Percentiles rank a stretch among this genome's conserved stretches.
phyloP scores from a whole-genome alignment of 2,113 vertebrate genomes.

The Muscicapa adusta region DNA sequence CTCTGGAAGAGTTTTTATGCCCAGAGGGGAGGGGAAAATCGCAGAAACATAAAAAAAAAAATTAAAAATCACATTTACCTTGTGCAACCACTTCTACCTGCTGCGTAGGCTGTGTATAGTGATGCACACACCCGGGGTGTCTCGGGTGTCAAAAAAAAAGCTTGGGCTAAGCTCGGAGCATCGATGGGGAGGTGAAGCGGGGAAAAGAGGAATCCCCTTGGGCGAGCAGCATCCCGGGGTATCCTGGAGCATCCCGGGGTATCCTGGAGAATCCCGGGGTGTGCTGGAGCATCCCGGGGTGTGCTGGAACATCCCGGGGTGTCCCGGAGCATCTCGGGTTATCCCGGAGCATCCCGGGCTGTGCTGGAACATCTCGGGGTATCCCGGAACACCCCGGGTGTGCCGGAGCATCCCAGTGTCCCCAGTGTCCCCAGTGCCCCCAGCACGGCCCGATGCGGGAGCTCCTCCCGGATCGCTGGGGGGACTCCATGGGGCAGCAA shows the following conservation, averaged over 20 bases:
- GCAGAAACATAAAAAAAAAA: not conserved
- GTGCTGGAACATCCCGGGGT: not conserved
- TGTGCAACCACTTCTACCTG: not conserved
- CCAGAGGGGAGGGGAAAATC: not conserved
- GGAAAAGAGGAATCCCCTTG: not conserved
- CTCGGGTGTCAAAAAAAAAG: too few relatives aligned
- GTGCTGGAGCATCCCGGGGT: not conserved
- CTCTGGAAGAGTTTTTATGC: not conserved
- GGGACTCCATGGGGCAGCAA: rapidly evolving
- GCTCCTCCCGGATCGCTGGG: rapidly evolving
- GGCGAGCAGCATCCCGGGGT: not conserved
- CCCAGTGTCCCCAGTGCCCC: not conserved
- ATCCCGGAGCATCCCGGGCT: too few relatives aligned
- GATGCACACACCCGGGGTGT: not conserved
- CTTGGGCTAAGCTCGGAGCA: not conserved
- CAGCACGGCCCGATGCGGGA: not conserved
- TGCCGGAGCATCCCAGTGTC: not conserved
- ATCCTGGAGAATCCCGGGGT: not conserved
- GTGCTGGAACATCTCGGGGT: not conserved
- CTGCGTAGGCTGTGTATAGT: rapidly evolving
- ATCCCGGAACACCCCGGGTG: not conserved
- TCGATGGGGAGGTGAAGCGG: not conserved
- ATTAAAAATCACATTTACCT: not conserved
- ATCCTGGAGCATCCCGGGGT: not conserved
- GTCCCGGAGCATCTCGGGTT: too few relatives aligned